Conservation (phyloP, 53 echinoderm and acorn worm species). For the Holothuria leucospilota region DNA sequence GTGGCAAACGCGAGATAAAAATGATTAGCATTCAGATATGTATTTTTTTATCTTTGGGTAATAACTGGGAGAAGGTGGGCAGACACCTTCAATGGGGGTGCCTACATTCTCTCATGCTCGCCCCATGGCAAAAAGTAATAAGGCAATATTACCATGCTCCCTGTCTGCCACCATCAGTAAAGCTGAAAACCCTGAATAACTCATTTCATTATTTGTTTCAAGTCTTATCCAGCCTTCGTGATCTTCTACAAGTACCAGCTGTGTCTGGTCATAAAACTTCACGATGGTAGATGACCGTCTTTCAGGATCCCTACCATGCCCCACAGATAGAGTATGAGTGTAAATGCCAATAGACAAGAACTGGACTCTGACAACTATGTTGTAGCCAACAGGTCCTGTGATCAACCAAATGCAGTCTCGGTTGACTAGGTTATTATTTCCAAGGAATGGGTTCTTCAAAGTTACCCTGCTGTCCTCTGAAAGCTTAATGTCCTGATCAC, state of each 20-base stretch:
- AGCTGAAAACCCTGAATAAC: background rate
- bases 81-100: no score
- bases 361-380: background rate
- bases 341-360: background rate
- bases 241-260: background rate
- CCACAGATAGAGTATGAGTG: conserved; percentile 24
- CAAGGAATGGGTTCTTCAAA: background rate
- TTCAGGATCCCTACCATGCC: conserved; percentile 17
- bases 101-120: no score
- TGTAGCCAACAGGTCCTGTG: conserved; percentile 8
- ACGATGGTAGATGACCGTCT: background rate
- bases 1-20: no score
- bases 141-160: background rate
- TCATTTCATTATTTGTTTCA: background rate
- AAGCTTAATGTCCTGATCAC: background rate
- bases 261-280: conserved; percentile 1
- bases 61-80: no score
- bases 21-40: no score
- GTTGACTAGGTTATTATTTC: background rate
- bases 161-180: background rate
- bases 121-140: no score
- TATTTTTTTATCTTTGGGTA: no score
- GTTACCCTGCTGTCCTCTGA: background rate
- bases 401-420: conserved; percentile 29
- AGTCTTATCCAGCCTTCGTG: conserved; percentile 24